Percentiles rank a stretch among this genome's conserved stretches.
These are phyloP conservation scores for Holacanthus passer DNA, from an alignment of 2,113 vertebrate genomes.

Conservation along the genomic window DNA sequence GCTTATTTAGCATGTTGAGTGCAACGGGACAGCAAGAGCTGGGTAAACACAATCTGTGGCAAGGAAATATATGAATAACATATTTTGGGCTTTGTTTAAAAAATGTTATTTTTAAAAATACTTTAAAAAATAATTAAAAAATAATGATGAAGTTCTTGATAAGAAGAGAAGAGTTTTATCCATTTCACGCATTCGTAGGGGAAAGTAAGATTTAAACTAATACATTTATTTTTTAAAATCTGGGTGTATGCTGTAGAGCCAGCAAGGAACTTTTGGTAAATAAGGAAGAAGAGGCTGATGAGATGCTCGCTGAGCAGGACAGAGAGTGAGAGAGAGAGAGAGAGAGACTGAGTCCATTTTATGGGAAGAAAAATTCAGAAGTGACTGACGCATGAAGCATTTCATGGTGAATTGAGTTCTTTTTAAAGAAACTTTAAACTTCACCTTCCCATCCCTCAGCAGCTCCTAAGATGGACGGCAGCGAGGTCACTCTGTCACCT, in stretches of 20 bases:
- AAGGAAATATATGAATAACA: neutral
- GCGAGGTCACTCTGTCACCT: constrained; percentile 70
- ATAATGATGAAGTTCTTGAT: neutral
- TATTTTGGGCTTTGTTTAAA: too few species aligned
- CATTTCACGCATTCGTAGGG: neutral
- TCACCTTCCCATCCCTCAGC: constrained; percentile 62
- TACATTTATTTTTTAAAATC: neutral
- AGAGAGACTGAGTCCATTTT: neutral
- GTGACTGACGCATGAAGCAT: constrained; percentile 5
- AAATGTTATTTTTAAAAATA: neutral
- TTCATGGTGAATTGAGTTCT: constrained; percentile 28
- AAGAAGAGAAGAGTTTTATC: neutral
- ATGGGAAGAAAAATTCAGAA: neutral
- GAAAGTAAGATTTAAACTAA: neutral
- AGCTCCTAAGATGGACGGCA: constrained; percentile 70
- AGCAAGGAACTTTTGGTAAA: neutral
- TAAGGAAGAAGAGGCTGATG: neutral
- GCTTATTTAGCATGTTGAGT: neutral
- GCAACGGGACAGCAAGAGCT: neutral
- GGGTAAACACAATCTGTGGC: neutral
- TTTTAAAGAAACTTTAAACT: constrained; percentile 42
- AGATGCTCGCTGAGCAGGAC: neutral
- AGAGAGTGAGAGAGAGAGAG: neutral
- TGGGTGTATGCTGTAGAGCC: neutral
- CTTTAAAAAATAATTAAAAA: neutral